Conservation (phyloP, 2,888 invertebrate genomes). For the Cosmopolites sordidus region DNA sequence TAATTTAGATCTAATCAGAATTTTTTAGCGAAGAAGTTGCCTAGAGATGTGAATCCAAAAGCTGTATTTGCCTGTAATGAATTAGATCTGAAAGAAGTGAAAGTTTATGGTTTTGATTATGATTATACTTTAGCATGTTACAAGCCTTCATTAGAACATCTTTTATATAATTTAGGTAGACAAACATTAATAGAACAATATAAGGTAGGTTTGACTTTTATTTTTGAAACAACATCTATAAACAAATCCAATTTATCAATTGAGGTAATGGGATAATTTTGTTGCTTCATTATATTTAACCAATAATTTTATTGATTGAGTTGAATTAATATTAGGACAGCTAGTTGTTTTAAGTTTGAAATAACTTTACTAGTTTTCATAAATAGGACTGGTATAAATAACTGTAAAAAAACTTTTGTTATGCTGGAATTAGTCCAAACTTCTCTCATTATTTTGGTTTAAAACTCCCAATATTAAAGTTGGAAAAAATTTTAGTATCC, state of each 20-base stretch:
- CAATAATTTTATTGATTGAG: too few species aligned
- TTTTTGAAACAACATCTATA: neutral
- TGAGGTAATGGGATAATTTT: too few species aligned
- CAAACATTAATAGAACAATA: constrained; percentile 81
- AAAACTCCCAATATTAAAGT: too few species aligned
- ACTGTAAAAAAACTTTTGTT: too few species aligned
- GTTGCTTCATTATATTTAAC: too few species aligned
- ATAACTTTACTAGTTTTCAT: too few species aligned
- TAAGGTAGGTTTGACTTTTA: constrained; percentile 62
- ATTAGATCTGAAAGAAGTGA: constrained; percentile 82
- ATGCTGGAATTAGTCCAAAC: constrained; percentile 1
- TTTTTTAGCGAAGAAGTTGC: constrained; percentile 75
- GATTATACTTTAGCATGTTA: constrained; percentile 97
- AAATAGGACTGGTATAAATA: too few species aligned
- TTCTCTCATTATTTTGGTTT: too few species aligned
- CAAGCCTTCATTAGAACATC: constrained; percentile 80
- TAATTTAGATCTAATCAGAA: constrained; percentile 3
- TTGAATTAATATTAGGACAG: too few species aligned
- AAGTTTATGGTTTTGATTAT: constrained; percentile 97
- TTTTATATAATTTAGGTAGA: constrained; percentile 86
- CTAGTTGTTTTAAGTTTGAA: too few species aligned
- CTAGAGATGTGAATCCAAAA: constrained; percentile 77
- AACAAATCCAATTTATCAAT: too few species aligned
- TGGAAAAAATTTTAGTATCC: constrained; percentile 84
- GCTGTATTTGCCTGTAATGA: constrained; percentile 97